Evolutionary conservation across 2,888 invertebrate species (phyloP), one percentile per base, ranked within the genome.

Genomic region (Patella pellucida): DNA sequence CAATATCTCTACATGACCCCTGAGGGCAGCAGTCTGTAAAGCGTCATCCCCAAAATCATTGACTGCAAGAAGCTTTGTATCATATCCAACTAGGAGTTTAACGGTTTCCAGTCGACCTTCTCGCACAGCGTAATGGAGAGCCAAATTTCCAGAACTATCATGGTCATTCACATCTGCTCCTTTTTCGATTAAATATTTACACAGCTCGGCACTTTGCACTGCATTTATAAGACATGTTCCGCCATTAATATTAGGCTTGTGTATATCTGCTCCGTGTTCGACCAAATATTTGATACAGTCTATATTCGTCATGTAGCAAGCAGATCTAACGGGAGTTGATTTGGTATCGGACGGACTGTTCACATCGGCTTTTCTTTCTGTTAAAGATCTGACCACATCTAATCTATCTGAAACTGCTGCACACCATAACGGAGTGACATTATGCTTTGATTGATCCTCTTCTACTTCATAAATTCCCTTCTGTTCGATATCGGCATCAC

Each of bases 201-300:
- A 97, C 71, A 97, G 92, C 76, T 94, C 93, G 77, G 94, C 94
- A 85, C 95, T 95, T 92, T 97, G 97, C 81, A 97, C 96, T 1
- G 96, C 95, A 92, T 97, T 97, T 85, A 97, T 97, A 80, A 97
- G 93, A 91, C 97, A 97, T 1, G 97, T 97, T 78, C 97, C 97
- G 76, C 97, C 97, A 91, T 96, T 96, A 90, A 95, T 95, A 92
- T 97, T 97, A 7, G 97, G 94, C 83, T 94, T 94, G 85, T 94
- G 94, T 83, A 96, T 94, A 76, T 91, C 87, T 0, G 91, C 91
- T 14, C 89, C 89, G 73, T 90, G 82, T 27, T 88, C 88, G 4
- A 90, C 88, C 7, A 90, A 82, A 70, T 84, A 88, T 74, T 85
- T 87, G 75, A 88, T 87, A 19, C 87, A 83, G 4, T 86, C 84